Base-by-base conservation (phyloP, 2,888 invertebrate genomes). In the Chrysolina oricalcia region DNA sequence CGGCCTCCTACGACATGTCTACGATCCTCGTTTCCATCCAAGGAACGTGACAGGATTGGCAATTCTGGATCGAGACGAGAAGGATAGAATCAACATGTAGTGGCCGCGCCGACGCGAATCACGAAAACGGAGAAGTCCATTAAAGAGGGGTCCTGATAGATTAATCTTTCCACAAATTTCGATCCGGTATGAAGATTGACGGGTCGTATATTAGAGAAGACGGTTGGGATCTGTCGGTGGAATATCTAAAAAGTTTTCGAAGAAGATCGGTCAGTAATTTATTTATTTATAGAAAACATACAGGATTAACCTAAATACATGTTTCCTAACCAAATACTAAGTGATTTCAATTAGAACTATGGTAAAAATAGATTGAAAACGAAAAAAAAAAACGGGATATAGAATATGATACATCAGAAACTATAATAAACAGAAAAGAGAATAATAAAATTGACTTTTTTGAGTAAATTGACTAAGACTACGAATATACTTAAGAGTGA, bases 11-110 rank as follows among this genome's bases (percentile, higher is more conserved):
- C 23, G 59, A 59, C 35, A 59, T 59, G 27, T 23, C 59, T 27
- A 59, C 59, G 59, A 59, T 35, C n/a, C n/a, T n/a, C n/a, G n/a
- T n/a, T n/a, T 59, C 59, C 59, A 15, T 59, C 23, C n/a, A 15
- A n/a, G 59, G 59, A 59, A 27, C 59, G 59, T 59, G 59, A 59
- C n/a, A 35, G 59, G 59, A 59, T 59, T 59, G 9, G n/a, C 8
- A 27, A 59, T 59, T 27, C 17, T 4, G 59, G 27, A 27, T n/a
- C 13, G 17, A 50, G 4, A 15, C 15, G 46, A 46, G n/a, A 19
- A 59, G 27, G 21, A 35, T 9, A 35, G 17, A 59, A 27, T 59
- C 17, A 59, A 59, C 59, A 59, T 59, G 27, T 11, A 35, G 59
- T 0, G 10, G 53, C 15, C 5, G 59, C 59, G 59, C 35, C 27